Conservation (phyloP, 2,888 invertebrate genomes). For the Harpalus rubripes region DNA sequence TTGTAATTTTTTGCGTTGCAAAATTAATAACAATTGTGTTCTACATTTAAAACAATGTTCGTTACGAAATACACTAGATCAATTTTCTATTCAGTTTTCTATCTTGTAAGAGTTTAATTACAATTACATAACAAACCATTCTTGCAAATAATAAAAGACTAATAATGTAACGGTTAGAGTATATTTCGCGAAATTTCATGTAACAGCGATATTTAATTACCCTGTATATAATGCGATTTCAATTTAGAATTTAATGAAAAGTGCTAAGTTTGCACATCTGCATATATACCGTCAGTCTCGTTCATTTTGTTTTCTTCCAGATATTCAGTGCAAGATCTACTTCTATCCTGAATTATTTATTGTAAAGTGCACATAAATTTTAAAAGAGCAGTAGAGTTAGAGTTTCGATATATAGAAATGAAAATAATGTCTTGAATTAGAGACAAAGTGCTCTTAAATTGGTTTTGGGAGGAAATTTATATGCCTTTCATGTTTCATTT, state of each 20-base stretch:
- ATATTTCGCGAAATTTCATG: slow-evolving; percentile 20
- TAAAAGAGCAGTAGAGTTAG: slow-evolving; percentile 29
- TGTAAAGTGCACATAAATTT: slow-evolving; percentile 61
- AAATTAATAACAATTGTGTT: background rate
- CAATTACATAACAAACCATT: slow-evolving; percentile 23
- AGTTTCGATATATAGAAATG: slow-evolving; percentile 39
- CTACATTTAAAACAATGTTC: background rate
- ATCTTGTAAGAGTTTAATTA: slow-evolving; percentile 39
- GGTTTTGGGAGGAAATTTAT: slow-evolving; percentile 28
- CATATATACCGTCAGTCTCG: slow-evolving; percentile 16
- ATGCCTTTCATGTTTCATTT: slow-evolving; percentile 29
- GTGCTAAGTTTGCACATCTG: slow-evolving; percentile 43
- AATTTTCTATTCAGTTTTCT: slow-evolving; percentile 24
- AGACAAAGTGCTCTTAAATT: slow-evolving; percentile 36
- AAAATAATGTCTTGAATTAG: slow-evolving; percentile 32
- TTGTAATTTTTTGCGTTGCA: background rate
- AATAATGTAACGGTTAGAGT: slow-evolving; percentile 27
- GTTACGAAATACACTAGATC: background rate
- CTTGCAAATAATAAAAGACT: slow-evolving; percentile 40
- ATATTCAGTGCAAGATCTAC: slow-evolving; percentile 30
- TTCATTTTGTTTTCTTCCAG: slow-evolving; percentile 41
- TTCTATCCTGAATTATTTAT: slow-evolving; percentile 63
- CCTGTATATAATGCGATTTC: slow-evolving; percentile 13
- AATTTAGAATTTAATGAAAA: background rate
- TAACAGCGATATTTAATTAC: slow-evolving; percentile 28